A percentile compares a stretch with the other conserved stretches of the same genome.
phyloP scores from a whole-genome alignment of 2,113 vertebrate genomes.

The Lontra canadensis region DNA sequence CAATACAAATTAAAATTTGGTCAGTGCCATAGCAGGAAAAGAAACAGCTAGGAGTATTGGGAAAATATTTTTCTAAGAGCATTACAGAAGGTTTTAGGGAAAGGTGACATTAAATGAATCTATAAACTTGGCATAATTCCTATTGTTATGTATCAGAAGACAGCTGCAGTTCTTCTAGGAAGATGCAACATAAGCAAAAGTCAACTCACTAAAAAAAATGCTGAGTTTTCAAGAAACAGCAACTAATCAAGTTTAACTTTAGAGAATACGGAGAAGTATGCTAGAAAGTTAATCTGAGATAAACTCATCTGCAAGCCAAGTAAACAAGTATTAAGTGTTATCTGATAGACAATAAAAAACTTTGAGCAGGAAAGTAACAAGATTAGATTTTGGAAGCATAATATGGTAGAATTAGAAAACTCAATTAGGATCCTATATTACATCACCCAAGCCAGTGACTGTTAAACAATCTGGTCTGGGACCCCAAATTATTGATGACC shows the following conservation, averaged over 20 bases:
- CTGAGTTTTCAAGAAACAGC: background rate
- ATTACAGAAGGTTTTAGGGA: background rate
- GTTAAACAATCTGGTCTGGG: background rate
- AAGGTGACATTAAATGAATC: background rate
- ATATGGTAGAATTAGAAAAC: background rate
- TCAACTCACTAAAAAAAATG: background rate
- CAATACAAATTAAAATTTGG: background rate
- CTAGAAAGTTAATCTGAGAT: background rate
- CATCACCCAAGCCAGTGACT: background rate
- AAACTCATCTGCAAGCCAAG: background rate
- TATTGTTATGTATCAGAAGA: background rate
- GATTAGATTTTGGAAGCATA: background rate
- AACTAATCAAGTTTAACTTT: background rate
- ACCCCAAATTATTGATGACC: background rate
- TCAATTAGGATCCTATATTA: background rate
- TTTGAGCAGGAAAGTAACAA: background rate
- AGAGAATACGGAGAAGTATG: background rate
- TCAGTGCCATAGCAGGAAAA: background rate
- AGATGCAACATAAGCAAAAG: background rate
- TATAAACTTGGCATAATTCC: background rate
- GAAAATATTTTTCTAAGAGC: background rate
- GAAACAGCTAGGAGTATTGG: background rate
- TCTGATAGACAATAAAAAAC: background rate
- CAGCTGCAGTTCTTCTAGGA: background rate
- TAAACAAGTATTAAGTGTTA: conserved; percentile 1